A percentile compares a stretch with the other conserved stretches of the same genome.
phyloP scores from a whole-genome alignment of 2,113 vertebrate genomes.

The Scopus umbretta region DNA sequence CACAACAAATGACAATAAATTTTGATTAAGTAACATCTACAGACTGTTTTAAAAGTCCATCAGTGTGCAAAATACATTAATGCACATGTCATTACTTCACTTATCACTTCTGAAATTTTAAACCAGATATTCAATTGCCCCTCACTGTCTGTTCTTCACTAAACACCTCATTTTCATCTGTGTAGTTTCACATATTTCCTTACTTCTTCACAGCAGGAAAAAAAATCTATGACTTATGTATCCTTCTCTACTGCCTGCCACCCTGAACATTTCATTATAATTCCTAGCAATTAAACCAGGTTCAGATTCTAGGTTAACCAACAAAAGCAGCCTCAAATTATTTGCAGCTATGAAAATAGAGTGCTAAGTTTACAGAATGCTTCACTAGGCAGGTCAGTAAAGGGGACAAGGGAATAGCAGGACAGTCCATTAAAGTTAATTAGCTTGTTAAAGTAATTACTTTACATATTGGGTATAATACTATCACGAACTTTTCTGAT shows the following conservation, averaged over 20 bases:
- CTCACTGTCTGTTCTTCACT: not conserved
- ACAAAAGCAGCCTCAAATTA: not conserved
- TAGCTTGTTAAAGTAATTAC: constrained; percentile 38
- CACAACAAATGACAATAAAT: not conserved
- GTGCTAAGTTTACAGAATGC: not conserved
- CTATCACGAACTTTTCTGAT: constrained; percentile 8
- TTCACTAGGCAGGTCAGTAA: constrained; percentile 26
- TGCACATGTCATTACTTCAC: not conserved
- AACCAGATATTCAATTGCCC: not conserved
- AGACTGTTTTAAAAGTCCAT: not conserved
- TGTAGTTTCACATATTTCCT: not conserved
- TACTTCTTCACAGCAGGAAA: not conserved
- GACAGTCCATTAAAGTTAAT: constrained; percentile 38
- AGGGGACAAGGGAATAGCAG: not conserved
- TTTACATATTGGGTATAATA: constrained; percentile 12
- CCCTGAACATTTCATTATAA: not conserved
- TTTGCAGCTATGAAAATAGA: not conserved
- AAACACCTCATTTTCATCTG: not conserved
- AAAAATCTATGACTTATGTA: not conserved
- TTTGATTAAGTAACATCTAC: not conserved
- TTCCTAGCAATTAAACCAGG: not conserved
- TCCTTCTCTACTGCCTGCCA: not conserved
- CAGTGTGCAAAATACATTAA: not conserved
- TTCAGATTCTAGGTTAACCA: not conserved
- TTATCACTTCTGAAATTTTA: not conserved